A percentile compares a stretch with the other conserved stretches of the same genome.
Conservation (phyloP, 2,113 vertebrate species). For the Phrynosoma blainvillii region DNA sequence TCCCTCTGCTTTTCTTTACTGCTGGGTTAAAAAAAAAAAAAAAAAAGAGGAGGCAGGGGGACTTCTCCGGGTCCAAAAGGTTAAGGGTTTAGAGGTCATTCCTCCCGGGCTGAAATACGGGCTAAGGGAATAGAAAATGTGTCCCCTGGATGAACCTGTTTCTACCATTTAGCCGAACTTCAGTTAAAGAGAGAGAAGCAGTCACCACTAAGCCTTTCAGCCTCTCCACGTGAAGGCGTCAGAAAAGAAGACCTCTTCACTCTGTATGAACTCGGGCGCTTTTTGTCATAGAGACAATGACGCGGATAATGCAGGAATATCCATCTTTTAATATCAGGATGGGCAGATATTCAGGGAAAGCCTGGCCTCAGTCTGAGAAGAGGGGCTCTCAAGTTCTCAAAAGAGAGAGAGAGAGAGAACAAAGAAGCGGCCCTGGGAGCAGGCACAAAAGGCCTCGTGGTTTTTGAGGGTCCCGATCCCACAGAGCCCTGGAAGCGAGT, state of each 20-base stretch:
- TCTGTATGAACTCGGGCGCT: constrained; percentile 86
- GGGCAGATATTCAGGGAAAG: constrained; percentile 83
- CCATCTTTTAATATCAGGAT: constrained; percentile 87
- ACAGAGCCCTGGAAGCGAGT: background rate
- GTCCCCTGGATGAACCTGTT: constrained; percentile 99
- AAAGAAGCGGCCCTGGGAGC: constrained; percentile 79
- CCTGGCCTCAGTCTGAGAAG: constrained; percentile 78
- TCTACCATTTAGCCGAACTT: constrained; percentile 95
- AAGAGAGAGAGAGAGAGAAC: constrained; percentile 67
- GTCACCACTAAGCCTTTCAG: constrained; percentile 85
- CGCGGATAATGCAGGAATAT: constrained; percentile 86
- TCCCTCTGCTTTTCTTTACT: constrained; percentile 79
- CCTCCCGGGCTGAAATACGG: constrained; percentile 93
- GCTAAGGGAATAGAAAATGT: constrained; percentile 93
- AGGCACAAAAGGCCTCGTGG: constrained; percentile 76
- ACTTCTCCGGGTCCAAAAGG: constrained; percentile 89
- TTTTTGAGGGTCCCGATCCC: constrained; percentile 60
- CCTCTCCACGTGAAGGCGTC: constrained; percentile 89
- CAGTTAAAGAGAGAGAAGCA: constrained; percentile 63
- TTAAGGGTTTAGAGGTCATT: constrained; percentile 99
- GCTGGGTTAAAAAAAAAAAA: constrained; percentile 64
- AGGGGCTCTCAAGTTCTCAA: constrained; percentile 68
- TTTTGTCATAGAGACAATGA: constrained; percentile 94
- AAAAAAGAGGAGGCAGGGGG: constrained; percentile 72
- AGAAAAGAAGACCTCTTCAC: constrained; percentile 87